Conservation (phyloP, 2,113 vertebrate species). For the Athene noctua region DNA sequence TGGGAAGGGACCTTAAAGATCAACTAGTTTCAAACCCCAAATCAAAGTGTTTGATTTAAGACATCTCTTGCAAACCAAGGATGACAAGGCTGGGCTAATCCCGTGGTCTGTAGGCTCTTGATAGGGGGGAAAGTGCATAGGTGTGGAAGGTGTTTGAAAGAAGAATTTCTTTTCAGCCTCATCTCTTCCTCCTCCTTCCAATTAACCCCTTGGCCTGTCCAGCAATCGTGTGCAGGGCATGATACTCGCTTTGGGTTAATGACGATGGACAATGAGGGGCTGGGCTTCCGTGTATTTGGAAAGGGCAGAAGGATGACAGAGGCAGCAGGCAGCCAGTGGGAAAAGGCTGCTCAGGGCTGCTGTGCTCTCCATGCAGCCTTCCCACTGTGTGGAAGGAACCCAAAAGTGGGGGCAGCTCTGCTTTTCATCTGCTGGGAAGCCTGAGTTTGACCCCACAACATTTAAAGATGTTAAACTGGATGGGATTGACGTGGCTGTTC, state of each 20-base stretch:
- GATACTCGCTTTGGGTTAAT: neutral
- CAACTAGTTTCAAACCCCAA: too few species aligned
- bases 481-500: neutral
- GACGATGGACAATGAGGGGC: neutral
- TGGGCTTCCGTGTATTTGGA: neutral
- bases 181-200: neutral
- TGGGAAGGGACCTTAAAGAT: too few species aligned
- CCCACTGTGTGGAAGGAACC: rapidly evolving
- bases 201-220: neutral
- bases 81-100: neutral
- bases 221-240: rapidly evolving
- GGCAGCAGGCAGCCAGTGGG: neutral
- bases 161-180: neutral
- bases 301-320: neutral
- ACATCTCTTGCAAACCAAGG: neutral
- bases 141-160: neutral
- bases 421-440: neutral
- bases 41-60: neutral
- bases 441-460: neutral
- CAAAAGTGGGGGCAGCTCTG: neutral
- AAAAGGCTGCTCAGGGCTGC: neutral
- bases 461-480: neutral
- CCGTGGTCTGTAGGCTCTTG: rapidly evolving
- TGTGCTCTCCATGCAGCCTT: rapidly evolving
- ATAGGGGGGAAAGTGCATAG: neutral